Conservation (phyloP, 2,113 vertebrate species). For the Nansenia antarctica region DNA sequence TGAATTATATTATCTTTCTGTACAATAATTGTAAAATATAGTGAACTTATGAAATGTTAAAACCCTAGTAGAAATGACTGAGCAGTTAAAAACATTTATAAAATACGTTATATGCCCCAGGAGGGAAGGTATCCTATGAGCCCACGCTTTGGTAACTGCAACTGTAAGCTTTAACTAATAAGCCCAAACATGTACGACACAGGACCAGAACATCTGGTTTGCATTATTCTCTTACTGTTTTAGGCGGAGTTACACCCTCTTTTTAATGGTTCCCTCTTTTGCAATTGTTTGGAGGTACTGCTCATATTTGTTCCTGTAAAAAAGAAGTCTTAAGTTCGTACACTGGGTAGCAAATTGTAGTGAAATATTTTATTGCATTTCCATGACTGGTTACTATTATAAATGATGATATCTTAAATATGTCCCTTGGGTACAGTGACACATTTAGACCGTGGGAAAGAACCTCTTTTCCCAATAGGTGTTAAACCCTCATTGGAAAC, state of each 20-base stretch:
- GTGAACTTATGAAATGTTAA: not conserved
- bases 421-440: not conserved
- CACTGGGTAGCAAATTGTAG: not conserved
- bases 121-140: too few species aligned
- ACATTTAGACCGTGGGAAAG: not conserved
- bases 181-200: not conserved
- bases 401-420: not conserved
- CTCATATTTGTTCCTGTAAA: not conserved
- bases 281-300: not conserved
- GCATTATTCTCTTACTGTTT: not conserved
- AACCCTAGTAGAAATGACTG: not conserved
- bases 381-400: not conserved
- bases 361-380: not conserved
- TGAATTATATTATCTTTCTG: not conserved
- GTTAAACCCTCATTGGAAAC: too few species aligned
- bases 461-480: too few species aligned
- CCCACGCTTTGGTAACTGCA: too few species aligned
- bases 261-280: conserved; percentile 1
- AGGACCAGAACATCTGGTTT: conserved; percentile 6
- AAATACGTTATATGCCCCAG: not conserved
- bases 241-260: conserved; percentile 1
- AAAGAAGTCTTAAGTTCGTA: not conserved
- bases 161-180: not conserved
- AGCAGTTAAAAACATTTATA: not conserved
- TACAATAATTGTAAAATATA: not conserved